Base-by-base conservation (phyloP, 2,113 vertebrate species). In the Channa maculata region DNA sequence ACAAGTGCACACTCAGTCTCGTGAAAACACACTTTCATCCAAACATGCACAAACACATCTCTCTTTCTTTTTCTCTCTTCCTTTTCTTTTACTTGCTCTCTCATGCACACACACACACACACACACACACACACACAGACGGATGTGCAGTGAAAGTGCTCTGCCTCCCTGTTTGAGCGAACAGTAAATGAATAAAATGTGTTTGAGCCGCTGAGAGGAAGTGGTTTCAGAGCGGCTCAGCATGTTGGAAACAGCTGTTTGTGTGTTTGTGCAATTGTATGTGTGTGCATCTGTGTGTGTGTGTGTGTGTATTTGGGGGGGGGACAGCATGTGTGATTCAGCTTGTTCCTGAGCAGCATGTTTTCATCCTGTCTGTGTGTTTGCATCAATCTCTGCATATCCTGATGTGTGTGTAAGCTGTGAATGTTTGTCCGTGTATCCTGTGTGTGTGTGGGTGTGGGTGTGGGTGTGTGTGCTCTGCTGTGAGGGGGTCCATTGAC, bases 131-230 rank as follows among this genome's bases (percentile, higher is more conserved):
- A 44, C 46, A 34, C 11, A 14, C 3, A 14, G 45, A 10, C 45
- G 71, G 69, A 80, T 71, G 67, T 66, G 76, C 68, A 93, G 93
- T 90, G 92, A 93, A 93, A 93, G 88, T 92, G 82, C 77, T 87
- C 76, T 78, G 84, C 68, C 63, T 74, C 80, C 84, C 86, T 82
- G 84, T 85, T 84, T 88, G 80, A 91, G 83, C 66, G 75, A 89
- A 88, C 88, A 86, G 90, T 86, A 93, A 93, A 94, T 92, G 86
- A 91, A 90, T 85, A 86, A 90, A 94, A 89, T 60, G 70, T 92
- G 93, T 86, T 84, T 49, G 82, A 88, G 76, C 86, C 82, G 71
- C 85, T 79, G 79, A 85, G 85, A 93, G 92, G 91, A 93, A 92
- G 89, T 92, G 91, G 93, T 89, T 92, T 91, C 84, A 89, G 90